Percentiles rank a stretch among this genome's conserved stretches.
phyloP scores from a whole-genome alignment of 92 coral and sea anemone genomes.

The Porites lobata region DNA sequence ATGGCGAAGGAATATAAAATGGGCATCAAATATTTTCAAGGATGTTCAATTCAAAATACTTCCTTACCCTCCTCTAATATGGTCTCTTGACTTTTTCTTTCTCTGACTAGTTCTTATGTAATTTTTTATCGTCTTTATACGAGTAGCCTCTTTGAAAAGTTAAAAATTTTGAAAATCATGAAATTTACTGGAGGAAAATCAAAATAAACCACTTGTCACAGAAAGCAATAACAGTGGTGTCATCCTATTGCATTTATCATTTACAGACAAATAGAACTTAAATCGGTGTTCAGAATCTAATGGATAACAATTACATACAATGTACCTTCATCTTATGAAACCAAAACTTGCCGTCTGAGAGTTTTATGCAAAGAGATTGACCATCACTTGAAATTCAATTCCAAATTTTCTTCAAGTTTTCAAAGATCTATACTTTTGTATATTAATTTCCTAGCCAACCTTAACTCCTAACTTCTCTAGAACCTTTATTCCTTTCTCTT shows the following conservation, averaged over 20 bases:
- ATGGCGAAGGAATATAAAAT: background rate
- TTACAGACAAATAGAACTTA: background rate
- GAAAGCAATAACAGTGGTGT: no score
- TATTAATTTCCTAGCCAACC: slow-evolving; percentile 62
- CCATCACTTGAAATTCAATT: slow-evolving; percentile 14
- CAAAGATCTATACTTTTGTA: slow-evolving; percentile 5
- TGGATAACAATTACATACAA: background rate
- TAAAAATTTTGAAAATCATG: background rate
- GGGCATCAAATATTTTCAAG: background rate
- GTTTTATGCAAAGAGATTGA: slow-evolving; percentile 24
- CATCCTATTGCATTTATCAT: background rate
- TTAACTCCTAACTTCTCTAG: slow-evolving; percentile 95
- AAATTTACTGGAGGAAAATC: background rate
- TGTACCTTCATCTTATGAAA: no score
- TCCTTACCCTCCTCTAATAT: background rate
- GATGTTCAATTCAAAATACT: background rate
- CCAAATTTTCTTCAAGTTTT: slow-evolving; percentile 12
- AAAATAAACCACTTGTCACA: background rate
- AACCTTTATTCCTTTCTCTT: slow-evolving; percentile 94
- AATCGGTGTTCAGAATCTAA: background rate
- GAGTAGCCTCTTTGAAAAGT: background rate
- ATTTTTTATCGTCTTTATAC: background rate
- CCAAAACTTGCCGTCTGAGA: background rate
- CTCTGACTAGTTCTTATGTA: background rate
- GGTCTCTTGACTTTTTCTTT: background rate